These are phyloP conservation scores for Archaeoteleia sp. DNA, from an alignment of 2,888 invertebrate species.

Conservation along the genomic window DNA sequence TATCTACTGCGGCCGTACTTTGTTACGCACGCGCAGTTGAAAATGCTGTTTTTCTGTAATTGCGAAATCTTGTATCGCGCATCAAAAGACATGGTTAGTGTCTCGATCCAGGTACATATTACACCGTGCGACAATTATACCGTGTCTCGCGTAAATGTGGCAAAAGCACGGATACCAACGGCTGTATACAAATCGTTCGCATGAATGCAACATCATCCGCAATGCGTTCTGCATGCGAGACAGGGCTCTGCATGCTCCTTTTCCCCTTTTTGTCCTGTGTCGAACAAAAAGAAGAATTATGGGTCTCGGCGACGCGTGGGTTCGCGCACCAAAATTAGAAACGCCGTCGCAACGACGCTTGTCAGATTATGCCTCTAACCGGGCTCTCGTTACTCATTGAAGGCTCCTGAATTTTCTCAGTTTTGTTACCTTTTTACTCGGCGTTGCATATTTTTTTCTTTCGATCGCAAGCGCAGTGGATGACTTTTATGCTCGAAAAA, in stretches of 20 bases:
- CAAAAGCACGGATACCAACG: constrained; percentile 20
- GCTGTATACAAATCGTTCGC: constrained; percentile 30
- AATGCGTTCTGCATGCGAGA: constrained; percentile 18
- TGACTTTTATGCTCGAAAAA: constrained; percentile 9
- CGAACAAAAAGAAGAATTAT: constrained; percentile 17
- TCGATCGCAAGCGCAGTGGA: too few species aligned
- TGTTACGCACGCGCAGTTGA: too few species aligned
- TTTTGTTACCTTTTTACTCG: background rate
- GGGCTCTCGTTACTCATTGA: constrained; percentile 22
- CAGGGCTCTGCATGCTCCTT: constrained; percentile 4
- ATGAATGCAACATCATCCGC: constrained; percentile 32
- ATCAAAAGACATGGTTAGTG: constrained; percentile 28
- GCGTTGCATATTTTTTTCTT: too few species aligned
- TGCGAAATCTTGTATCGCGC: too few species aligned
- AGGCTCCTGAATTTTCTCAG: constrained; percentile 11
- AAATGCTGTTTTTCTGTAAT: too few species aligned
- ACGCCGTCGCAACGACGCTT: constrained; percentile 4
- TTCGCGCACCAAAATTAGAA: constrained; percentile 25
- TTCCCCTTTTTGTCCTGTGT: constrained; percentile 7
- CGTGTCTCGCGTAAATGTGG: constrained; percentile 30
- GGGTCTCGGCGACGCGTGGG: constrained; percentile 22
- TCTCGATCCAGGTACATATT: constrained; percentile 20
- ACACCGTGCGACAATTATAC: constrained; percentile 9
- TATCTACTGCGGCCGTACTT: too few species aligned
- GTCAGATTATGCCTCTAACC: constrained; percentile 15